Evolutionary conservation across 2,113 vertebrate species (phyloP).

Genomic region (Platysteira castanea): DNA sequence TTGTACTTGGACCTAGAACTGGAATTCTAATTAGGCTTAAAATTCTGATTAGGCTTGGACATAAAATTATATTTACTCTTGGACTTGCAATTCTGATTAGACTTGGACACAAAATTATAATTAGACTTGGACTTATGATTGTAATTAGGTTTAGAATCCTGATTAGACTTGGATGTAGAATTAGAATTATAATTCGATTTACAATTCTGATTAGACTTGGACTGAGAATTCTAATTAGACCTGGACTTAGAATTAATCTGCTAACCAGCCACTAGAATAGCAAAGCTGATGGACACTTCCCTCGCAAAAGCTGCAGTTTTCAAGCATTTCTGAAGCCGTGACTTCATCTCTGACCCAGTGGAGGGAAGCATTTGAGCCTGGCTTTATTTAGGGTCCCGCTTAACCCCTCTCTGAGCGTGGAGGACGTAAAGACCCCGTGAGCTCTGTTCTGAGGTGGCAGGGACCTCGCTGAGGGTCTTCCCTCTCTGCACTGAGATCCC

Average conservation of each 20-base stretch:
- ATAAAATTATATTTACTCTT: background rate
- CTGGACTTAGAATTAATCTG: background rate
- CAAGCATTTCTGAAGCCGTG: background rate
- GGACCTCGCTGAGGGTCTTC: background rate
- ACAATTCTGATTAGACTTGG: background rate
- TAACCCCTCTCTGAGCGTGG: fast-evolving
- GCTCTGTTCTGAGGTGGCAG: background rate
- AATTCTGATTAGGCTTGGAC: background rate
- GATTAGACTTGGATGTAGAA: background rate
- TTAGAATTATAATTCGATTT: background rate
- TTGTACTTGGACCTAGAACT: background rate
- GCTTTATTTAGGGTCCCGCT: background rate
- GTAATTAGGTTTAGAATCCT: background rate
- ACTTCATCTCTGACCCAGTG: background rate
- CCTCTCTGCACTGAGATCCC: background rate
- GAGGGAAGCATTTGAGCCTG: background rate
- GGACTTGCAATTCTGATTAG: background rate
- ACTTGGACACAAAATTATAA: background rate
- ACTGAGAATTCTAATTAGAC: background rate
- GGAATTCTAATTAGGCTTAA: background rate
- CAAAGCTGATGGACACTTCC: background rate
- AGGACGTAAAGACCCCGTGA: fast-evolving
- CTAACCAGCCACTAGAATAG: background rate
- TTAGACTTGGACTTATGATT: background rate
- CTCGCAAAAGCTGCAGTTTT: background rate